phyloP scores from a whole-genome alignment of 2,797 vertebrate species.

The Merluccius polli region DNA sequence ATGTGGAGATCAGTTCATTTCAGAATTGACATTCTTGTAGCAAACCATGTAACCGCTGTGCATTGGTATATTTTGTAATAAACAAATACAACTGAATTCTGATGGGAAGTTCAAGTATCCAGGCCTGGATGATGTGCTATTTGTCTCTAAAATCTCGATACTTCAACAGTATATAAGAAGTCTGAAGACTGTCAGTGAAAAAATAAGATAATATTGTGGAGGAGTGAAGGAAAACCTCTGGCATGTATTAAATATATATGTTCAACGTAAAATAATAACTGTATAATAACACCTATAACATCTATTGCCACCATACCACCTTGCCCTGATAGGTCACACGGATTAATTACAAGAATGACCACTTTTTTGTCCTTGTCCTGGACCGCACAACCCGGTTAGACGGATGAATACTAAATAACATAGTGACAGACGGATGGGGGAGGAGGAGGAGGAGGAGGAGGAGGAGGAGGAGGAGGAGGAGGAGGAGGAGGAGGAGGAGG shows the following conservation, averaged over 20 bases:
- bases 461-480: not conserved
- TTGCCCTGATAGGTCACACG: not conserved
- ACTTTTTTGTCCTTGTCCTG: too few species aligned
- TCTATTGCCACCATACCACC: not conserved
- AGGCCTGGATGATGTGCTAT: not conserved
- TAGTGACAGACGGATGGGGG: too few species aligned
- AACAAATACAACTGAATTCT: too few species aligned
- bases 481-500: not conserved
- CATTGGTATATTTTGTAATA: too few species aligned
- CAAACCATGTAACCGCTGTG: too few species aligned
- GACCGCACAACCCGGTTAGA: too few species aligned
- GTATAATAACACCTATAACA: not conserved
- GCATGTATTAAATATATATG: not conserved
- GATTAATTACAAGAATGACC: not conserved
- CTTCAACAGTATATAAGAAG: not conserved
- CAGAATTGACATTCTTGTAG: too few species aligned
- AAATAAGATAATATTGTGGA: not conserved
- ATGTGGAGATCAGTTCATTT: too few species aligned
- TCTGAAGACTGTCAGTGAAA: not conserved
- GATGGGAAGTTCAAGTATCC: too few species aligned
- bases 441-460: not conserved
- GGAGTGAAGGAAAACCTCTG: not conserved
- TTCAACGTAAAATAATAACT: not conserved
- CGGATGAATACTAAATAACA: not conserved
- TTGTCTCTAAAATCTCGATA: not conserved